Percentiles rank a stretch among this genome's conserved stretches.
Conservation (phyloP, 2,888 invertebrate species). For the Pachycephus smyrnensis region DNA sequence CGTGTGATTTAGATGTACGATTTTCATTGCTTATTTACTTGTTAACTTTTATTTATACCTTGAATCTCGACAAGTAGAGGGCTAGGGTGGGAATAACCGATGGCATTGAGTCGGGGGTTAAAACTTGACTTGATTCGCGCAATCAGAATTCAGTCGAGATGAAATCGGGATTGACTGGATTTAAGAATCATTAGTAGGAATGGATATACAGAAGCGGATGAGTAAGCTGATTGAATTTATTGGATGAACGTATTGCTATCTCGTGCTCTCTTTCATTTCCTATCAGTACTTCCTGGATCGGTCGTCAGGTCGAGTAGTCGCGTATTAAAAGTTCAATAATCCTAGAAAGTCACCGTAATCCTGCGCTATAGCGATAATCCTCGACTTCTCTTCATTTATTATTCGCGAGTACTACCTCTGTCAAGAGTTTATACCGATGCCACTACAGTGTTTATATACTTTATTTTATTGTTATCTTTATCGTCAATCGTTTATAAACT, state of each 20-base stretch:
- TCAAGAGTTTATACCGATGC: not conserved
- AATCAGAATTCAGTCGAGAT: conserved; percentile 2
- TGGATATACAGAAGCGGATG: conserved; percentile 47
- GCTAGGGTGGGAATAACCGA: not conserved
- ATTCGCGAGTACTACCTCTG: conserved; percentile 22
- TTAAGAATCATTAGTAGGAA: conserved; percentile 51
- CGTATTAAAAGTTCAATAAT: conserved; percentile 50
- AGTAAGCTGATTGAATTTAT: conserved; percentile 61
- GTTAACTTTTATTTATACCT: not conserved
- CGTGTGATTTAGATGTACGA: not conserved
- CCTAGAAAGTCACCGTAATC: conserved; percentile 40
- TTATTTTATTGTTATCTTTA: too few relatives aligned
- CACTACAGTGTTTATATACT: not conserved
- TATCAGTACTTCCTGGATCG: not conserved
- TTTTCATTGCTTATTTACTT: not conserved
- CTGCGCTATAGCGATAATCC: conserved; percentile 40
- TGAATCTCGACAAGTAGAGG: too few relatives aligned
- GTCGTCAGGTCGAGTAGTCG: conserved; percentile 10
- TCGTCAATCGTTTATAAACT: too few relatives aligned
- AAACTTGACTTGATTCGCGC: not conserved
- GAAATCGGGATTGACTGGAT: conserved; percentile 39
- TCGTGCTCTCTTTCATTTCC: conserved; percentile 23
- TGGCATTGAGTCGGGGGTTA: not conserved
- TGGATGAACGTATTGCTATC: conserved; percentile 51
- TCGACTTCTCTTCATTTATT: conserved; percentile 44